phyloP scores from a whole-genome alignment of 2,113 vertebrate species.

The Pelusios castaneus region DNA sequence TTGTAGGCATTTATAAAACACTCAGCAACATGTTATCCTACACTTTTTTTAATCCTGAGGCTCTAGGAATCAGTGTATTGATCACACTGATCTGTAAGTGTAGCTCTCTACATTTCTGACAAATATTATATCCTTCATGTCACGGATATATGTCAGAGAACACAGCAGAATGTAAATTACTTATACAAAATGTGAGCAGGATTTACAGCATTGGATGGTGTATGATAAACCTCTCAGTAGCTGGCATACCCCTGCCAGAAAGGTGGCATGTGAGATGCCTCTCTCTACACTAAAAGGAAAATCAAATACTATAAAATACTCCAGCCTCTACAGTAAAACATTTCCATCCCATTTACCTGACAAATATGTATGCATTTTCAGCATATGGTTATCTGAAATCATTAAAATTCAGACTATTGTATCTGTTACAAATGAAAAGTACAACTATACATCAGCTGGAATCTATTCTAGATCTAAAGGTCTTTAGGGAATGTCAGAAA shows the following conservation, averaged over 20 bases:
- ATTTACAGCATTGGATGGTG: neutral
- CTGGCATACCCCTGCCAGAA: neutral
- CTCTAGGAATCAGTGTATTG: neutral
- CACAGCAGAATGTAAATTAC: neutral
- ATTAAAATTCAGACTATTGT: neutral
- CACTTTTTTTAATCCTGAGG: rapidly evolving
- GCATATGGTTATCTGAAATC: neutral
- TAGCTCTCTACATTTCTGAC: neutral
- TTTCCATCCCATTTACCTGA: neutral
- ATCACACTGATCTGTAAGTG: neutral
- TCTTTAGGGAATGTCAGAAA: conserved; percentile 27
- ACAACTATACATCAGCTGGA: conserved; percentile 3
- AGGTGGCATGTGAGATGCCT: neutral
- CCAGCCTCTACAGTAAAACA: neutral
- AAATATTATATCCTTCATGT: neutral
- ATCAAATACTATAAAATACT: neutral
- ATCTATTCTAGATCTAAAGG: neutral
- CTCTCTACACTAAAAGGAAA: neutral
- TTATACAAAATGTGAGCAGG: neutral
- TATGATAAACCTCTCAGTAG: neutral
- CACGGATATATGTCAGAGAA: neutral
- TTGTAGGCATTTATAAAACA: neutral
- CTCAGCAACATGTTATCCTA: neutral
- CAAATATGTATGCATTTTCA: neutral
- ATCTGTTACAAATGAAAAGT: conserved; percentile 6